These are phyloP conservation scores for Batillaria attramentaria DNA, from an alignment of 1,140 invertebrate species.

Conservation along the genomic window DNA sequence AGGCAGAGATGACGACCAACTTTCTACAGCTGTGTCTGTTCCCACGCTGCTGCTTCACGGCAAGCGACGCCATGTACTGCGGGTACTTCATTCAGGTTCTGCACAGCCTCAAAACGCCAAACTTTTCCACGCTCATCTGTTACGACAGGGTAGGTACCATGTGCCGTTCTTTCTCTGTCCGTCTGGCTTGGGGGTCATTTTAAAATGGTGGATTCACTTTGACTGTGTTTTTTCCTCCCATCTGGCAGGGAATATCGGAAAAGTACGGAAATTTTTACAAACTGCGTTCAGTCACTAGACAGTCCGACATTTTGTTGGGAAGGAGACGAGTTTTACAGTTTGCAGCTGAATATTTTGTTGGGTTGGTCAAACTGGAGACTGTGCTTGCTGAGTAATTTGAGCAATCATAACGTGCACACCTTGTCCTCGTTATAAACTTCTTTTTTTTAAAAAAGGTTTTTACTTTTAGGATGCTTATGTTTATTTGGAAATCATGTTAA, in stretches of 20 bases:
- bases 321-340: no score
- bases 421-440: not conserved
- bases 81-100: conserved; percentile 97
- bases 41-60: conserved; percentile 94
- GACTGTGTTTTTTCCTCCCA: no score
- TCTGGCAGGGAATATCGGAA: no score
- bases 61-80: conserved; percentile 95
- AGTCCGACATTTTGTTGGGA: no score
- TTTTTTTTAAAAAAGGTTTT: not conserved
- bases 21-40: conserved; percentile 96
- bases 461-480: not conserved
- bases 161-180: not conserved
- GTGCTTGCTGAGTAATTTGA: no score
- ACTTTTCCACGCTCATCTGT: conserved; percentile 97
- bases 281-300: no score
- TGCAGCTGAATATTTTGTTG: no score
- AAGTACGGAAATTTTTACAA: no score
- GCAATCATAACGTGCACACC: no score
- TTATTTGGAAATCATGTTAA: not conserved
- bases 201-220: no score
- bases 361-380: no score
- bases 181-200: no score
- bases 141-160: conserved; percentile 88
- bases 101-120: conserved; percentile 94
- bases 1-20: conserved; percentile 95